These are phyloP conservation scores for Apodemia duryi DNA, from an alignment of 2,888 invertebrate genomes.

Conservation along the genomic window DNA sequence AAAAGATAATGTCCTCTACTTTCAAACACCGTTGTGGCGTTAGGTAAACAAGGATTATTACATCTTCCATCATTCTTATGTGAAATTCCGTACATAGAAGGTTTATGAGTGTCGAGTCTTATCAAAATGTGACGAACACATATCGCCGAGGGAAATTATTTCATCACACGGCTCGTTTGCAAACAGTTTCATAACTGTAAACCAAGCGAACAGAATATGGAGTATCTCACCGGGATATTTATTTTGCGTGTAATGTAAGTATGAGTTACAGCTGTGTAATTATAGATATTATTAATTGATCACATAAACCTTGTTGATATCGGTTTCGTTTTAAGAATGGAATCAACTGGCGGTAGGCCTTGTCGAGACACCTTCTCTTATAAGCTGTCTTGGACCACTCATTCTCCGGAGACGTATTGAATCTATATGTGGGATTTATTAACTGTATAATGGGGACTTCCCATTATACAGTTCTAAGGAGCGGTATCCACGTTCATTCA, in stretches of 20 bases:
- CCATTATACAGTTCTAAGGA: too few relatives aligned
- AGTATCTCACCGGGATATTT: background rate
- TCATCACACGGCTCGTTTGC: background rate
- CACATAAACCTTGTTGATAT: too few relatives aligned
- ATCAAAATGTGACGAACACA: conserved; percentile 5
- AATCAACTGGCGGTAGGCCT: too few relatives aligned
- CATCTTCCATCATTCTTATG: background rate
- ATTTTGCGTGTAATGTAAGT: background rate
- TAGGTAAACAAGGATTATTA: background rate
- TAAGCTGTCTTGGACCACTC: too few relatives aligned
- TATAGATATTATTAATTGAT: too few relatives aligned
- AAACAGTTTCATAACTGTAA: conserved; percentile 1
- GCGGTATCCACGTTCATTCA: too few relatives aligned
- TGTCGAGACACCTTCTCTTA: too few relatives aligned
- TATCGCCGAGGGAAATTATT: background rate
- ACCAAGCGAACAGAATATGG: background rate
- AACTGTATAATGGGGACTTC: too few relatives aligned
- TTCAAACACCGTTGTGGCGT: background rate
- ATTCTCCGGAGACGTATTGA: too few relatives aligned
- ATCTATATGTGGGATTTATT: too few relatives aligned
- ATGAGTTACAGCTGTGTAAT: too few relatives aligned
- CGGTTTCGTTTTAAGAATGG: too few relatives aligned
- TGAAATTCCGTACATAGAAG: background rate
- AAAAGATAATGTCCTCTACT: background rate
- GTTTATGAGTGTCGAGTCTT: background rate